These are phyloP conservation scores for Willowsia nigromaculata DNA, from an alignment of 2,888 invertebrate genomes.

Conservation along the genomic window DNA sequence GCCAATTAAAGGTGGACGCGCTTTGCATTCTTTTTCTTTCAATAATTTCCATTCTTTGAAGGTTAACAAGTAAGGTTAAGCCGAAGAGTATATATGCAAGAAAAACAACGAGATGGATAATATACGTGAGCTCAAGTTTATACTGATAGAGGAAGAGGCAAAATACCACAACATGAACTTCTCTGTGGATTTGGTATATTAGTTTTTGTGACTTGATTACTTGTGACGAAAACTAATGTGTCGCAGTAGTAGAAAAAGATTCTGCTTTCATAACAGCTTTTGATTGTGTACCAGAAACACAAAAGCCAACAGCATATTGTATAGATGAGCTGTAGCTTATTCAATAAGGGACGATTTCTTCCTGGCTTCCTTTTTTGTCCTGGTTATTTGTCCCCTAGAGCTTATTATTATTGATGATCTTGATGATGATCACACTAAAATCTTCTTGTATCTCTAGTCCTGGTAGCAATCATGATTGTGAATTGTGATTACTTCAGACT, in stretches of 20 bases:
- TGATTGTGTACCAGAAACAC: conserved; percentile 14
- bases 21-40: conserved; percentile 36
- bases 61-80: conserved; percentile 66
- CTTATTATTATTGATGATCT: conserved; percentile 55
- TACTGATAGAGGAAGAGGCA: background rate
- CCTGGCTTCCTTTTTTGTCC: conserved; percentile 12
- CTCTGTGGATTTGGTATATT: conserved; percentile 36
- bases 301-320: conserved; percentile 1
- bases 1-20: conserved; percentile 77
- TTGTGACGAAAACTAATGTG: conserved; percentile 13
- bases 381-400: conserved; percentile 47
- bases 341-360: conserved; percentile 6
- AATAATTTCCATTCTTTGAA: conserved; percentile 46
- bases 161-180: conserved; percentile 20
- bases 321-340: background rate
- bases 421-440: background rate
- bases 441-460: background rate
- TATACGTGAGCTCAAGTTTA: background rate
- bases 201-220: conserved; percentile 26
- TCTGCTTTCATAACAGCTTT: conserved; percentile 51
- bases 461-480: background rate
- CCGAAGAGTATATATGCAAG: background rate
- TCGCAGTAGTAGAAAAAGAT: background rate
- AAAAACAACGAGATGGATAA: conserved; percentile 43
- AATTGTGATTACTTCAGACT: background rate